Evolutionary conservation across 2,113 vertebrate species (phyloP).

Genomic region (Arenaria interpres): DNA sequence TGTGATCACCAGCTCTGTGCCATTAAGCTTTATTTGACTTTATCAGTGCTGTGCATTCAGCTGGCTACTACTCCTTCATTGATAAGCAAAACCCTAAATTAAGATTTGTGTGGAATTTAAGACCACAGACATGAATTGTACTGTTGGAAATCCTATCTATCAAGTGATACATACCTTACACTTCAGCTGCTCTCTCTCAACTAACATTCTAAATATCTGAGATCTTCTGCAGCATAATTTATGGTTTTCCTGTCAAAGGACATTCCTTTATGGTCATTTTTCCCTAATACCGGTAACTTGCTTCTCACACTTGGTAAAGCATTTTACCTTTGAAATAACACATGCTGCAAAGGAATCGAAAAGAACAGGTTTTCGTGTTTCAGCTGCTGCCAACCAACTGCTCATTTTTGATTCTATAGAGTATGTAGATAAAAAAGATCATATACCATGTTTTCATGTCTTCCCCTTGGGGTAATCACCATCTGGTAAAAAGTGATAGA

Average conservation of each 20-base stretch:
- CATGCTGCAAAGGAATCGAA: background rate
- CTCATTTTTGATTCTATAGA: constrained; percentile 2
- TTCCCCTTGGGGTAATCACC: background rate
- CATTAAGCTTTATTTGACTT: background rate
- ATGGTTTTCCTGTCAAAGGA: background rate
- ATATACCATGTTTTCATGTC: background rate
- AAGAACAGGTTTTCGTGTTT: background rate
- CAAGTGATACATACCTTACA: background rate
- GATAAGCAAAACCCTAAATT: background rate
- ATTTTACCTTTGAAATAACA: constrained; percentile 31
- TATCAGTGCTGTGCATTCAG: background rate
- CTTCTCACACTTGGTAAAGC: background rate
- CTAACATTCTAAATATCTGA: background rate
- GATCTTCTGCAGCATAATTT: background rate
- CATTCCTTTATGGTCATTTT: background rate
- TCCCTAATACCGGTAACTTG: background rate
- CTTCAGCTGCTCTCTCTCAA: background rate
- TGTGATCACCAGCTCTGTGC: rapidly evolving
- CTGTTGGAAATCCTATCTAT: background rate
- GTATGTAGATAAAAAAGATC: background rate
- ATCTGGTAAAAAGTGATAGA: background rate
- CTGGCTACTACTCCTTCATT: background rate
- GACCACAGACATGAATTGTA: background rate
- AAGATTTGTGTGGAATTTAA: background rate
- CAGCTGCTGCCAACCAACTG: constrained; percentile 1